Base-by-base conservation (phyloP, 2,113 vertebrate genomes). In the Smithornis capensis region DNA sequence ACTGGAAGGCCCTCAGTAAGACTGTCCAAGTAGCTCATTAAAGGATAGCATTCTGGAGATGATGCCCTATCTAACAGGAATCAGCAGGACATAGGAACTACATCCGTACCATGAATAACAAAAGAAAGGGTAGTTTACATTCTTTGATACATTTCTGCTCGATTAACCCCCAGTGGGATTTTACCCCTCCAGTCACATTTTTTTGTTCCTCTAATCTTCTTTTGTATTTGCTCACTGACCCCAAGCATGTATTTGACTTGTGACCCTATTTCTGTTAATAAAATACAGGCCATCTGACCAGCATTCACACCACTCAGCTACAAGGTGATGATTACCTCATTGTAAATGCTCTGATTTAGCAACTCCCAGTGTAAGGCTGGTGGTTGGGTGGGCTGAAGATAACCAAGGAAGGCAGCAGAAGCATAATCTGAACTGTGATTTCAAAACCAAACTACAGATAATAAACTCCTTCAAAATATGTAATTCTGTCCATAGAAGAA, bases 221-320 rank as follows among this genome's bases (percentile, higher is more conserved):
- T 96, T 97, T 97, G 97, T 97, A 92, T 97, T 98, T 98, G 97
- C 88, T 98, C 97, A 82, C 88, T 98, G 98, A 98, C 98, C 98
- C 98, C 79, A 68, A 92, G 94, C 95, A 85, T 97, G 97, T 98
- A 95, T 98, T 98, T 99, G 98, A 98, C 98, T 98, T 98, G 97
- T 98, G 97, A 98, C 98, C 98, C 96, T 95, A 94, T 97, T 97
- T 97, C 96, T 96, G 97, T 97, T 98, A 96, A 97, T 97, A 97
- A 98, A 98, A 97, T 94, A 97, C 92, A 86, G 95, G 90, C 94
- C 89, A 91, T 96, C 94, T 97, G 95, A 95, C 92, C 90, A 90
- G 95, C 84, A 82, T 94, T 97, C 97, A 95, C 86, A 87, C 82
- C 83, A 89, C 95, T 91, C 87, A 77, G 84, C 86, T 95, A 82